Evolutionary conservation across 2,113 vertebrate genomes (phyloP).

Genomic region (Isurus oxyrinchus): DNA sequence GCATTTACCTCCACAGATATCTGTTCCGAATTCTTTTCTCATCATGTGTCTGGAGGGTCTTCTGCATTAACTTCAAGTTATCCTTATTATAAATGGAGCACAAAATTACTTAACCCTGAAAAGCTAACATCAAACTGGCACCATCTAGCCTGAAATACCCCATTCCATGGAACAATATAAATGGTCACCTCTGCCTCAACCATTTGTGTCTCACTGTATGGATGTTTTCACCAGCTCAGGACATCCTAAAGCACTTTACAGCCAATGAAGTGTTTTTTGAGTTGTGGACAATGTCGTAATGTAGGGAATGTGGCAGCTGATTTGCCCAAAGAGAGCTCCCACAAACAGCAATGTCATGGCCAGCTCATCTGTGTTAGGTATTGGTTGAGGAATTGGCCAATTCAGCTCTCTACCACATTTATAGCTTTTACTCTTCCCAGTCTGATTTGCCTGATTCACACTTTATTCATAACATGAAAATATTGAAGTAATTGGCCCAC

Average conservation of each 20-base stretch:
- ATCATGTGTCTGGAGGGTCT: too few species aligned
- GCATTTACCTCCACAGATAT: too few species aligned
- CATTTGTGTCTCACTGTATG: not conserved
- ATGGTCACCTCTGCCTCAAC: not conserved
- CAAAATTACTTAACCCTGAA: not conserved
- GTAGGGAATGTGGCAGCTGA: too few species aligned
- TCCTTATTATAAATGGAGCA: too few species aligned
- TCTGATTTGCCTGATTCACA: not conserved
- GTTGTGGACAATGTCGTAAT: too few species aligned
- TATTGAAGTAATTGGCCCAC: not conserved
- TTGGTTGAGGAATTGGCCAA: not conserved
- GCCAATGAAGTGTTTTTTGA: too few species aligned
- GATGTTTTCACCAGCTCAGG: not conserved
- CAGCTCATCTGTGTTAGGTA: not conserved
- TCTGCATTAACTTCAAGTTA: too few species aligned
- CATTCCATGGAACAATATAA: not conserved
- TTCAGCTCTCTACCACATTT: not conserved
- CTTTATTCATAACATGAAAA: not conserved
- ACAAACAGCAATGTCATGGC: too few species aligned
- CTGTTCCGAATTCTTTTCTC: too few species aligned
- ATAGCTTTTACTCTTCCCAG: not conserved
- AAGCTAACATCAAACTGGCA: not conserved
- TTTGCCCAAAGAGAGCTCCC: too few species aligned
- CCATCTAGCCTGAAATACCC: not conserved
- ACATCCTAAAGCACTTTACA: too few species aligned